These are phyloP conservation scores for Rynchops niger DNA, from an alignment of 2,113 vertebrate genomes.

Conservation along the genomic window DNA sequence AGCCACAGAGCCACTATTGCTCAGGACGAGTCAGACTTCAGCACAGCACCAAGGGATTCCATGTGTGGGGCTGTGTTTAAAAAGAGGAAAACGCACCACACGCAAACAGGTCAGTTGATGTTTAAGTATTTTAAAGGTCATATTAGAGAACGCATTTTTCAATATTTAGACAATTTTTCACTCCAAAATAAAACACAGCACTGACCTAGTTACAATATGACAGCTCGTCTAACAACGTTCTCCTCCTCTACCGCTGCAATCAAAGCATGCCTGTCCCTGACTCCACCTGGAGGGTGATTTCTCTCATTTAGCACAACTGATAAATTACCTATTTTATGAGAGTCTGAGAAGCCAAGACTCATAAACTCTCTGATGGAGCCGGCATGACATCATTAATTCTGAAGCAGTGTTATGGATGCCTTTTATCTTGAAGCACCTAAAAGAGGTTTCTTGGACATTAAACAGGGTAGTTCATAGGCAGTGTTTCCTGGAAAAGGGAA, in stretches of 20 bases:
- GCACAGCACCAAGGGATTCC: neutral
- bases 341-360: conserved; percentile 30
- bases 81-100: neutral
- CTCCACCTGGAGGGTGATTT: conserved; percentile 21
- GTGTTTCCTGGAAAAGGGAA: neutral
- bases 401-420: neutral
- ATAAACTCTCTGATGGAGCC: conserved; percentile 1
- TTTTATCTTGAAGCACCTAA: conserved; percentile 1
- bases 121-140: neutral
- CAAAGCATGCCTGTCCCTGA: neutral
- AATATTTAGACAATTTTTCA: neutral
- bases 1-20: neutral
- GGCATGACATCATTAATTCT: conserved; percentile 5
- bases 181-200: neutral
- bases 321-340: conserved; percentile 29
- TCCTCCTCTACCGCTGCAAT: neutral
- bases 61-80: neutral
- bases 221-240: neutral
- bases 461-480: neutral
- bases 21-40: neutral
- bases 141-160: neutral
- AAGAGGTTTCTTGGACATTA: neutral
- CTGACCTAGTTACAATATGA: neutral
- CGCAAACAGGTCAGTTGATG: neutral
- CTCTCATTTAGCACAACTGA: conserved; percentile 37